Percentiles rank a stretch among this genome's conserved stretches.
phyloP scores from a whole-genome alignment of 2,797 vertebrate genomes.

The Thalassophryne amazonica region DNA sequence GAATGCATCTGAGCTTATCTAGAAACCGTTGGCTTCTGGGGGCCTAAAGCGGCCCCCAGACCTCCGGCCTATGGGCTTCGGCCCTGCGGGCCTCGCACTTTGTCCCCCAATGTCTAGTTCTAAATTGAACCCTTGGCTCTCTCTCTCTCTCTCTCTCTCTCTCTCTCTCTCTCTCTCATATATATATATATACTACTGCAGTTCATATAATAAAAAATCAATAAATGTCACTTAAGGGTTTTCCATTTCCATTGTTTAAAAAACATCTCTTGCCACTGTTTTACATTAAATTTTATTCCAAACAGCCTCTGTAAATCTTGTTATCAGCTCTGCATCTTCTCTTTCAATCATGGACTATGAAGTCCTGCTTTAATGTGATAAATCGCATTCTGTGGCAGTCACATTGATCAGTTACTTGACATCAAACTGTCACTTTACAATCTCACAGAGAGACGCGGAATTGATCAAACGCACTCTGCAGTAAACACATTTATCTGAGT shows the following conservation, averaged over 20 bases:
- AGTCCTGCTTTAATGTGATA: slow-evolving; percentile 11
- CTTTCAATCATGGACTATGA: slow-evolving; percentile 8
- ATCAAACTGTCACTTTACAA: slow-evolving; percentile 15
- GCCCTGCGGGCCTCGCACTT: no score
- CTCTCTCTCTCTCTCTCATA: no score
- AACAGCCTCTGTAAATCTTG: slow-evolving; percentile 20
- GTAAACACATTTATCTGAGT: slow-evolving; percentile 1
- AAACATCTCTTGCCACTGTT: not conserved
- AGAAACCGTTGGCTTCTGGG: no score
- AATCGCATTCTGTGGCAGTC: slow-evolving; percentile 13
- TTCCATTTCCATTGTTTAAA: not conserved
- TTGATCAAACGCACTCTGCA: slow-evolving; percentile 29
- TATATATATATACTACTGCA: no score
- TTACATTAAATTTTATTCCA: slow-evolving; percentile 2
- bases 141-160: no score
- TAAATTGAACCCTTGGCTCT: no score
- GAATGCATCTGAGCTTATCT: no score
- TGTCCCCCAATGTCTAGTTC: no score
- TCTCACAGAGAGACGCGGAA: slow-evolving; percentile 21
- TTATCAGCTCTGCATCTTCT: slow-evolving; percentile 28
- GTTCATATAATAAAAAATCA: not conserved
- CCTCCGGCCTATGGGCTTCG: no score
- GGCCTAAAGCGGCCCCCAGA: no score
- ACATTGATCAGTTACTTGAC: slow-evolving; percentile 18
- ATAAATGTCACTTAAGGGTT: not conserved